These are phyloP conservation scores for Drosophila guanche DNA, from an alignment of 1,140 invertebrate species.

Conservation along the genomic window DNA sequence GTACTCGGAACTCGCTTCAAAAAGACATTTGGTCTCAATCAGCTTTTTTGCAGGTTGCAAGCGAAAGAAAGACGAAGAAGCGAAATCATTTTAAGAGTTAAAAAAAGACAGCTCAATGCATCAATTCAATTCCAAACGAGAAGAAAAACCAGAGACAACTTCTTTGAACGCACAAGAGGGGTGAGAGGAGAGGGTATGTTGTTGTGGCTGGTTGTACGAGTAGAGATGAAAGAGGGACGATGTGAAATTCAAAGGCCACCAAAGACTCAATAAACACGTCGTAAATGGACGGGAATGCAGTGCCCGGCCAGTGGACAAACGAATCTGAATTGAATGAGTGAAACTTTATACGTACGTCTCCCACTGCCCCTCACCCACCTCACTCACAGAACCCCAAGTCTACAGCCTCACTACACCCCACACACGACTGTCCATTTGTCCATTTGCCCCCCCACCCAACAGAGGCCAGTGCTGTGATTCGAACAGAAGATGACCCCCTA, in stretches of 20 bases:
- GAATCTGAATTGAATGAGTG: constrained; percentile 71
- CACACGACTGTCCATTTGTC: constrained; percentile 49
- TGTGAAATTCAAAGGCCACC: constrained; percentile 57
- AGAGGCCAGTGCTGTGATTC: constrained; percentile 75
- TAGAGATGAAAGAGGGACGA: background rate
- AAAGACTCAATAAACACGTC: constrained; percentile 68
- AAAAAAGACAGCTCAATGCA: constrained; percentile 62
- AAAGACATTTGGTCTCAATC: constrained; percentile 18
- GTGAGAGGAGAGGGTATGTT: too few species aligned
- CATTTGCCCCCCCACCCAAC: constrained; percentile 42
- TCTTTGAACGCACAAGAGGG: constrained; percentile 19
- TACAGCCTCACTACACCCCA: constrained; percentile 1
- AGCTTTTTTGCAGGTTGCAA: constrained; percentile 31
- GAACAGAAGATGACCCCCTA: constrained; percentile 23
- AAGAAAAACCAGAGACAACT: constrained; percentile 42
- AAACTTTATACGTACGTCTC: constrained; percentile 53
- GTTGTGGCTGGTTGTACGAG: too few species aligned
- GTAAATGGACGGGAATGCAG: constrained; percentile 62
- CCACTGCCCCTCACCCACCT: background rate
- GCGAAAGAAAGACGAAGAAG: constrained; percentile 13
- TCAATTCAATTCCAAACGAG: constrained; percentile 43
- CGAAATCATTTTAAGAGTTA: constrained; percentile 41
- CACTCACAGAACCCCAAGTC: constrained; percentile 1
- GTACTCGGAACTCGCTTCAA: background rate
- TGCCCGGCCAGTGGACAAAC: constrained; percentile 27